Conservation (phyloP, 2,888 invertebrate species). For the Cheilosia scutellata region DNA sequence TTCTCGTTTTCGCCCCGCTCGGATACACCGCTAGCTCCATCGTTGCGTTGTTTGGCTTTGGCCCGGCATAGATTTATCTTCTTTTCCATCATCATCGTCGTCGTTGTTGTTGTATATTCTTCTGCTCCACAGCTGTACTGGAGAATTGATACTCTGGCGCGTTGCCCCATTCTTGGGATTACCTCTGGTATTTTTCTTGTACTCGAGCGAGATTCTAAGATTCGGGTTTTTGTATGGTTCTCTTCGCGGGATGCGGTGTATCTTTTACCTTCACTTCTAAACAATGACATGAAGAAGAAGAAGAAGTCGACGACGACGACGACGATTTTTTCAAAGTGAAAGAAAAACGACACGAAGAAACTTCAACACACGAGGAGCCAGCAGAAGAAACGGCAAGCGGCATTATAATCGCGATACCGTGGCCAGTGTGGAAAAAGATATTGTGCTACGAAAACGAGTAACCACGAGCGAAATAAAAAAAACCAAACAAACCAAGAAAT, state of each 20-base stretch:
- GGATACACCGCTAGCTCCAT: slow-evolving; percentile 11
- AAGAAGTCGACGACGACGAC: slow-evolving; percentile 2
- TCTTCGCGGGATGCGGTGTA: slow-evolving; percentile 23
- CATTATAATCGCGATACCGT: slow-evolving; percentile 30
- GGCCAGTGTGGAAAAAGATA: slow-evolving; percentile 52
- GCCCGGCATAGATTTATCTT: slow-evolving; percentile 68
- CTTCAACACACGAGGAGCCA: slow-evolving; percentile 30
- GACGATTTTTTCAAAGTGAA: slow-evolving; percentile 12
- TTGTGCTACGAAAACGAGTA: slow-evolving; percentile 66
- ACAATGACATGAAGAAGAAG: slow-evolving; percentile 38
- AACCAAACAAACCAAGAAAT: slow-evolving; percentile 22
- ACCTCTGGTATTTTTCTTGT: slow-evolving; percentile 51
- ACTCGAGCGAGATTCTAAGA: slow-evolving; percentile 66
- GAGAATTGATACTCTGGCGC: slow-evolving; percentile 1
- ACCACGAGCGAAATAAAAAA: slow-evolving; percentile 26
- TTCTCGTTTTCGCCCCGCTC: slow-evolving; percentile 47
- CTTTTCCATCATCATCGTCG: slow-evolving; percentile 46
- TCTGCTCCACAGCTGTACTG: slow-evolving; percentile 24
- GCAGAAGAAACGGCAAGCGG: slow-evolving; percentile 11
- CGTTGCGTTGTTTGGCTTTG: background rate
- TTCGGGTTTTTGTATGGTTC: slow-evolving; percentile 58
- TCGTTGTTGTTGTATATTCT: slow-evolving; percentile 44
- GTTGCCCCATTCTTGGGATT: slow-evolving; percentile 58
- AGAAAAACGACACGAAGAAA: slow-evolving; percentile 42
- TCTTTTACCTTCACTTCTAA: slow-evolving; percentile 58